Base-by-base conservation (phyloP, 2,113 vertebrate species). In the Noturus placidus region DNA sequence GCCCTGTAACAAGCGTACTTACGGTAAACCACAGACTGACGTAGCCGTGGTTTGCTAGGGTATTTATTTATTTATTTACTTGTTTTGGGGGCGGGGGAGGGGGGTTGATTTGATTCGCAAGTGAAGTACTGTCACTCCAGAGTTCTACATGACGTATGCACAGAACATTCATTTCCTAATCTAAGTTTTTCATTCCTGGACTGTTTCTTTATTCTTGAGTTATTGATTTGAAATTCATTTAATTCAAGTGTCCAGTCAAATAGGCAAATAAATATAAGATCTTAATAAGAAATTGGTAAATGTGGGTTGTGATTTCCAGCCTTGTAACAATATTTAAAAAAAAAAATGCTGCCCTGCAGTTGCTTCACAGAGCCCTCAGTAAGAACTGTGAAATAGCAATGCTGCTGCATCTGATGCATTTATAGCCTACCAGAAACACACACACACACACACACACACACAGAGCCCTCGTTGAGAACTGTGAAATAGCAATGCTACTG, bases 21-120 rank as follows among this genome's bases (percentile, higher is more conserved):
- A 86, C 85, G 85, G 85, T 86, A 86, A 79, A 52, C 6, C 22
- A 46, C 27, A 78, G 20, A 54, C 5, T 27, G 42, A 80, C 85
- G 85, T 69, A 61, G 17, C 8, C 3, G 20, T 80, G 15, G 76
- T 5, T 59, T 1, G 30, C 27, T 10, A 9, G n/a, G 4, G 27
- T 17, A 19, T 56, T 50, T 50, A 77, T 15, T 50, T 69, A 69
- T 35, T 19, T 70, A 35, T 19, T 72, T 35, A 35, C 19, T 35
- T 70, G 38, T 17, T 77, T 76, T 1, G 38, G 13, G 22, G 20
- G 1, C 11, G 35, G 33, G 72, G 8, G 7, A 30, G 46, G 13
- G 35, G 35, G 25, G 0, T 27, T 63, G 25, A 25, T 10, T 63
- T 1, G 2, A 54, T 2, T 54, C 17, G 42, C 42, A 46, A 46